Evolutionary conservation across 2,888 invertebrate species (phyloP), one percentile per base, ranked within the genome.

Genomic region (Isoperla grammatica): DNA sequence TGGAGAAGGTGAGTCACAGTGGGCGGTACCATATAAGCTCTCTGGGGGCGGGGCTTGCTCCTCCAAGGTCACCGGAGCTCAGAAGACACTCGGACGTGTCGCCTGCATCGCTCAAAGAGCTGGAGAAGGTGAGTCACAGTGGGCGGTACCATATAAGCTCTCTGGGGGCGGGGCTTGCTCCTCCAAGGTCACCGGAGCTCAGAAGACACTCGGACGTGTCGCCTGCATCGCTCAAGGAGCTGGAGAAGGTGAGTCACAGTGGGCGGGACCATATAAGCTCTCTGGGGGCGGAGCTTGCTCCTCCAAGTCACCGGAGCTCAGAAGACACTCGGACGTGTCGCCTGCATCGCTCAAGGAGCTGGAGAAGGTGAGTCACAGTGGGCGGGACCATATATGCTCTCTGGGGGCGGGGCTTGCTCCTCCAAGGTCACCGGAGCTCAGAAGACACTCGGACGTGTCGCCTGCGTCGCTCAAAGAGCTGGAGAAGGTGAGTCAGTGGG

Each of bases 51-150:
- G 89, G 84, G 1, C 77, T 91, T 35, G 90, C 89, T n/a, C 90
- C 90, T 11, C 91, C 90, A 0, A 81, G 90, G 61, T 90, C 88
- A 63, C 90, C 90, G 0, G 91, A 92, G 71, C 76, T 90, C 8
- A 79, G 91, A 17, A 76, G 91, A 39, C 91, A 91, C 71, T 91
- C 90, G 1, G 92, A 91, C 71, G 91, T 91, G 1, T 91, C 91
- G 11, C 90, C 91, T 12, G 90, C 90, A 2, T 90, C 90, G 42
- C 78, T 92, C 49, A 91, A 91, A 71, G 91, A 91, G 73, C 78
- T 92, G 12, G 91, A 92, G 76, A 89, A 90, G 83, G 90, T 50
- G 12, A 35, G 23, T 3, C 23, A n/a, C n/a, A n/a, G n/a, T n/a
- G n/a, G n/a, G n/a, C n/a, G n/a, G n/a, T n/a, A n/a, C n/a, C n/a